phyloP scores from a whole-genome alignment of 2,113 vertebrate species.

The Passer montanus region DNA sequence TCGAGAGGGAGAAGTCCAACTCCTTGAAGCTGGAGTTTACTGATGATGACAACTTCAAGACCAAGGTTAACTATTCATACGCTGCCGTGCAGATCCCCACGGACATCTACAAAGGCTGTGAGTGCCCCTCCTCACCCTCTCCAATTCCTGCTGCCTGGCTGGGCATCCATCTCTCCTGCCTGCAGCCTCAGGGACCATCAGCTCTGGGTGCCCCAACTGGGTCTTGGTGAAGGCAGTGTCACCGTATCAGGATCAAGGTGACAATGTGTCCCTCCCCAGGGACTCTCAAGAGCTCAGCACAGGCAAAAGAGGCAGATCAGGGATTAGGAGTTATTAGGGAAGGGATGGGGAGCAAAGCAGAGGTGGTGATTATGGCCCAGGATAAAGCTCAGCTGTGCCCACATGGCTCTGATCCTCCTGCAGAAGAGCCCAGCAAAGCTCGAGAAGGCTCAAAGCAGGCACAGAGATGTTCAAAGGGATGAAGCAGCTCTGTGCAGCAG shows the following conservation, averaged over 20 bases:
- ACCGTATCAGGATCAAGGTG: not conserved
- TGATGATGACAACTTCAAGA: constrained; percentile 93
- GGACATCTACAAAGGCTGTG: constrained; percentile 99
- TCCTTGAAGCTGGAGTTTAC: constrained; percentile 91
- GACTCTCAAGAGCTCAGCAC: not conserved
- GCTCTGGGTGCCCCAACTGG: rapidly evolving
- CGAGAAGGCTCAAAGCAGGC: rapidly evolving
- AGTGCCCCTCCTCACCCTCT: constrained; percentile 70
- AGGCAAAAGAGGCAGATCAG: rapidly evolving
- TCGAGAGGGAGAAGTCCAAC: constrained; percentile 79
- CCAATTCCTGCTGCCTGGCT: not conserved
- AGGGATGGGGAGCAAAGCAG: not conserved
- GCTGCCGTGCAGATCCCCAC: constrained; percentile 98
- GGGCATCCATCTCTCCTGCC: not conserved
- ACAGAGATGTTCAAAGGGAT: rapidly evolving
- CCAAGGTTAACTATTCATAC: constrained; percentile 96
- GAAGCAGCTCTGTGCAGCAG: not conserved
- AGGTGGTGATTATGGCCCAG: not conserved
- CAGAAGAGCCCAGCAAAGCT: not conserved
- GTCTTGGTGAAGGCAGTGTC: not conserved
- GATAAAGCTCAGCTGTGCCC: not conserved
- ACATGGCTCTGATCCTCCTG: not conserved
- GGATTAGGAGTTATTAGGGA: not conserved
- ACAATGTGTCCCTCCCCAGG: not conserved
- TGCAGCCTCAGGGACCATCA: not conserved